These are phyloP conservation scores for Takifugu bimaculatus DNA, from an alignment of 2,113 vertebrate species.

Conservation along the genomic window DNA sequence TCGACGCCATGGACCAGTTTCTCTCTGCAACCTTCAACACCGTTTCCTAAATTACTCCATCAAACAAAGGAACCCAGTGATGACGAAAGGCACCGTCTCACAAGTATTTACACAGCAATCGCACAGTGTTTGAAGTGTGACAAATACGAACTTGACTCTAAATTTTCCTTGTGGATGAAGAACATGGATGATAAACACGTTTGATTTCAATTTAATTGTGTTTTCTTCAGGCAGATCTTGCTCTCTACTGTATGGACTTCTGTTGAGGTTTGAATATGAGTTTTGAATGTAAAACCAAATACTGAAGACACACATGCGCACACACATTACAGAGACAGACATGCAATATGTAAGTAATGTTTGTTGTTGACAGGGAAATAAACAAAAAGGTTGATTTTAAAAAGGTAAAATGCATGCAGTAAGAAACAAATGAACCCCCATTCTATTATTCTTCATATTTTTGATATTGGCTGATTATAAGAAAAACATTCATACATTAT, in stretches of 20 bases:
- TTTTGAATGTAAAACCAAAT: too few relatives aligned
- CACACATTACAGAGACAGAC: too few relatives aligned
- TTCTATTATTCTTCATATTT: too few relatives aligned
- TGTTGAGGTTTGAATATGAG: too few relatives aligned
- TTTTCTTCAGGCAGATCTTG: neutral
- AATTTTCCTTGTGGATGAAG: neutral
- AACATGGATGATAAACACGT: neutral
- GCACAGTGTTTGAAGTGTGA: constrained; percentile 35
- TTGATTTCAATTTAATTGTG: neutral
- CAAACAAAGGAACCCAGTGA: constrained; percentile 53
- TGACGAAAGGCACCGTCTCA: constrained; percentile 18
- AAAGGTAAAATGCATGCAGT: too few relatives aligned
- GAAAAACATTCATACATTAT: too few relatives aligned
- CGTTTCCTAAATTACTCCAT: constrained; percentile 44
- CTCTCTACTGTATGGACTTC: neutral
- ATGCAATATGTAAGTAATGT: too few relatives aligned
- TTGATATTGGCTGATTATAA: too few relatives aligned
- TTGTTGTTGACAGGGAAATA: too few relatives aligned
- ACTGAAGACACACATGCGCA: too few relatives aligned
- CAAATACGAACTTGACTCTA: neutral
- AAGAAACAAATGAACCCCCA: too few relatives aligned
- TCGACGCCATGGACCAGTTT: constrained; percentile 6
- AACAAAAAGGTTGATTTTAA: too few relatives aligned
- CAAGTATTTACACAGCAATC: constrained; percentile 39
- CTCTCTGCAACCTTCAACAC: constrained; percentile 17